phyloP scores from a whole-genome alignment of 2,113 vertebrate species.

The Cygnus buccinator region DNA sequence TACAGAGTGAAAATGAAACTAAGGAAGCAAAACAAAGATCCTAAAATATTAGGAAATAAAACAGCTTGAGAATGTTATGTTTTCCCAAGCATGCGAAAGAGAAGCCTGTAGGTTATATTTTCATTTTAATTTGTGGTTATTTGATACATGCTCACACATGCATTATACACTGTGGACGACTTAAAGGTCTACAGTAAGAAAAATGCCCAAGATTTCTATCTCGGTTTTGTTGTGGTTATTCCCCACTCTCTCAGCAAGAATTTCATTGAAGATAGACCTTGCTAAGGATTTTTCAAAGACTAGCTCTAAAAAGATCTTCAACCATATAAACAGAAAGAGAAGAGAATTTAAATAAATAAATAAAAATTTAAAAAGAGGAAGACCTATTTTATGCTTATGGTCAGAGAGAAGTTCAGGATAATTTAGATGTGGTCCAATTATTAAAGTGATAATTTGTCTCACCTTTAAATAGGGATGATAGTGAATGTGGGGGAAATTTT shows the following conservation, averaged over 20 bases:
- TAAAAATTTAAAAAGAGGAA: neutral
- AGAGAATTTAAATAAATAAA: neutral
- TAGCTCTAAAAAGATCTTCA: neutral
- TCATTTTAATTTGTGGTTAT: neutral
- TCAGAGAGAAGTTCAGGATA: neutral
- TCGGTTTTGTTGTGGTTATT: neutral
- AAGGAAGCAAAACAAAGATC: conserved; percentile 35
- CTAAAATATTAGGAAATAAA: conserved; percentile 36
- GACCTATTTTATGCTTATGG: neutral
- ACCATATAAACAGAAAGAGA: neutral
- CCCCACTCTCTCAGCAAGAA: neutral
- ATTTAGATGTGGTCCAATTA: neutral
- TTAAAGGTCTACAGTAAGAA: neutral
- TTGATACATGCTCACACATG: neutral
- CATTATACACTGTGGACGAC: neutral
- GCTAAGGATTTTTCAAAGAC: neutral
- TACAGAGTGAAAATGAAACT: neutral
- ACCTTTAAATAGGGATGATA: neutral
- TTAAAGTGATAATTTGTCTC: neutral
- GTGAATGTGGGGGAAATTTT: neutral
- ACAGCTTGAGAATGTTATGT: conserved; percentile 12
- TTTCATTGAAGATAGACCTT: neutral
- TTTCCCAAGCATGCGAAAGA: neutral
- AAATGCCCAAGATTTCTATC: neutral
- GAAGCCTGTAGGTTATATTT: neutral